phyloP scores from a whole-genome alignment of 1,140 invertebrate genomes.

The Sycophila sp. region DNA sequence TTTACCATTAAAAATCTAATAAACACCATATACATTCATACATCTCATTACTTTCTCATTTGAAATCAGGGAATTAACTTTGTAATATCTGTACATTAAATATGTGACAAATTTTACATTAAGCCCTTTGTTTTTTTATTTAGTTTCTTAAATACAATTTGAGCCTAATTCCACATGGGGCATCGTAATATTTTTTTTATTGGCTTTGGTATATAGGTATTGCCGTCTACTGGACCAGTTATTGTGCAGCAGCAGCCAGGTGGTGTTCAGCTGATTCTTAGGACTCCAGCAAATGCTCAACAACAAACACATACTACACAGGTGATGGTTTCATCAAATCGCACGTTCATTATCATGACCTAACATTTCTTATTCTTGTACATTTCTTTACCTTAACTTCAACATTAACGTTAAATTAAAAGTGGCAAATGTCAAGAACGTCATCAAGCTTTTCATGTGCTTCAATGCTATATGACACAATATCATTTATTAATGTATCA shows the following conservation, averaged over 20 bases:
- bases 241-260: slow-evolving; percentile 65
- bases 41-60: slow-evolving; percentile 3
- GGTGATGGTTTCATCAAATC: slow-evolving; percentile 63
- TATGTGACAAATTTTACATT: too few relatives aligned
- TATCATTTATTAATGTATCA: neutral
- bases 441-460: slow-evolving; percentile 30
- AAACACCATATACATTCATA: slow-evolving; percentile 5
- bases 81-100: neutral
- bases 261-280: slow-evolving; percentile 64
- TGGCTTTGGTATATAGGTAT: slow-evolving; percentile 59
- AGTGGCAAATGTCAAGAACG: slow-evolving; percentile 5
- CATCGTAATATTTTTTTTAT: slow-evolving; percentile 44
- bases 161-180: slow-evolving; percentile 26
- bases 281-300: slow-evolving; percentile 62
- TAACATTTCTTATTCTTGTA: slow-evolving; percentile 20
- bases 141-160: too few relatives aligned
- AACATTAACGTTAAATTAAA: slow-evolving; percentile 21
- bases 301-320: slow-evolving; percentile 67
- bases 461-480: slow-evolving; percentile 23
- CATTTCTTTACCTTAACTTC: slow-evolving; percentile 16
- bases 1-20: slow-evolving; percentile 16
- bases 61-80: slow-evolving; percentile 1
- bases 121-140: too few relatives aligned
- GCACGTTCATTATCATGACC: slow-evolving; percentile 44
- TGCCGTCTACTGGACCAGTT: slow-evolving; percentile 63